A percentile compares a stretch with the other conserved stretches of the same genome.
phyloP scores from a whole-genome alignment of 2,113 vertebrate genomes.

The Cololabis saira region DNA sequence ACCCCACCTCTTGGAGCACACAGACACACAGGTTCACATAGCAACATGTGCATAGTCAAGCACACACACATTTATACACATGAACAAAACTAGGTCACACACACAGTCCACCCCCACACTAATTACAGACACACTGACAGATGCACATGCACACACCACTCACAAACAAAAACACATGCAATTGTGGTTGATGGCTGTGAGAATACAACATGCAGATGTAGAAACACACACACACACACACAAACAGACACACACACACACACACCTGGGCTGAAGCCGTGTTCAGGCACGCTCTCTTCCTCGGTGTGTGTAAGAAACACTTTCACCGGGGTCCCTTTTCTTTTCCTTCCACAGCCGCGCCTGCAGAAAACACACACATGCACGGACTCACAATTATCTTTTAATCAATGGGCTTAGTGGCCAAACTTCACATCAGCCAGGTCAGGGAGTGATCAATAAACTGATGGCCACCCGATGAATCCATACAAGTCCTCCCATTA shows the following conservation, averaged over 20 bases:
- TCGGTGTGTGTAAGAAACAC: slow-evolving; percentile 81
- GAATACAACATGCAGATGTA: slow-evolving; percentile 31
- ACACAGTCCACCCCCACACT: slow-evolving; percentile 51
- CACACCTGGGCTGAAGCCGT: slow-evolving; percentile 76
- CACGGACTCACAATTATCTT: slow-evolving; percentile 46
- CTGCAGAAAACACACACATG: slow-evolving; percentile 66
- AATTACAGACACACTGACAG: slow-evolving; percentile 40
- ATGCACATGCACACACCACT: slow-evolving; percentile 22
- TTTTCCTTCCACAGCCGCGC: slow-evolving; percentile 83
- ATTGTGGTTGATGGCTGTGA: slow-evolving; percentile 20
- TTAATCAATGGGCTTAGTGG: slow-evolving; percentile 55
- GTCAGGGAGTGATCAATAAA: slow-evolving; percentile 67
- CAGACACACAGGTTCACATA: slow-evolving; percentile 19
- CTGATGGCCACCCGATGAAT: slow-evolving; percentile 51
- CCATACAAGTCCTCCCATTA: slow-evolving; percentile 34
- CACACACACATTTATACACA: slow-evolving; percentile 36
- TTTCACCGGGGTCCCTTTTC: slow-evolving; percentile 85
- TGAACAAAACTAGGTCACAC: slow-evolving; percentile 65
- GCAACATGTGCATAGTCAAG: slow-evolving; percentile 31
- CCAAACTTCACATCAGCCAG: slow-evolving; percentile 68
- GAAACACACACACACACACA: slow-evolving; percentile 52
- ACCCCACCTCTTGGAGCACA: slow-evolving; percentile 44
- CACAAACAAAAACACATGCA: slow-evolving; percentile 30
- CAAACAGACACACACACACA: slow-evolving; percentile 48
- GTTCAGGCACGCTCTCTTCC: slow-evolving; percentile 78